Base-by-base conservation (phyloP, 2,113 vertebrate species). In the Oxygymnocypris stewartii region DNA sequence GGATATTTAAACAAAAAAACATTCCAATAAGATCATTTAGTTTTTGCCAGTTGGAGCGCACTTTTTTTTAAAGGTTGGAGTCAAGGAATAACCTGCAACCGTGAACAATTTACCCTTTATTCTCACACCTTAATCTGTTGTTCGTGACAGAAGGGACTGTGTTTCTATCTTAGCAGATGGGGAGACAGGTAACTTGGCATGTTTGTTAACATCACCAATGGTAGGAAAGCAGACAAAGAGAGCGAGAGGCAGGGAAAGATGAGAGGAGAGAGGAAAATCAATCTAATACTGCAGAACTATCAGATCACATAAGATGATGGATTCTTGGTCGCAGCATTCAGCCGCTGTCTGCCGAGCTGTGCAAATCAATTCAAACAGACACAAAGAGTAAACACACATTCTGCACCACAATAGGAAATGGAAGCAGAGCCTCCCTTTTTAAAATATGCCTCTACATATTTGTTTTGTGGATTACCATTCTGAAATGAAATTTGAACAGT, bases 261-360 rank as follows among this genome's bases (percentile, higher is more conserved):
- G 88, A 88, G 86, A 88, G 81, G 78, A 88, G 82, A 90, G 88
- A 84, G 84, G 84, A 87, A 96, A 97, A 97, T 97, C 96, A 96
- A 96, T 97, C 96, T 96, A 95, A 95, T 95, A 95, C 95, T 96
- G 95, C 95, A 96, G 95, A 96, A 97, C 96, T 96, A 96, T 97
- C 96, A 97, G 96, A 96, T 97, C 96, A 96, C 96, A 96, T 96
- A 96, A 97, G 97, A 96, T 97, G 96, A 95, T 96, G 94, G 96
- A 96, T 96, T 96, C 96, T 94, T 96, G 95, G 95, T 94, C 95
- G 94, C 93, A 94, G 94, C 95, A 91, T 96, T 97, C 95, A 95
- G 94, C 95, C 95, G 92, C 95, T 95, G 94, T 96, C 94, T 94
- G 94, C 95, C 94, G 94, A 96, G 95, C 94, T 95, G 94, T 94